Conservation (phyloP, 2,113 vertebrate species). For the Psittacara wagleri region DNA sequence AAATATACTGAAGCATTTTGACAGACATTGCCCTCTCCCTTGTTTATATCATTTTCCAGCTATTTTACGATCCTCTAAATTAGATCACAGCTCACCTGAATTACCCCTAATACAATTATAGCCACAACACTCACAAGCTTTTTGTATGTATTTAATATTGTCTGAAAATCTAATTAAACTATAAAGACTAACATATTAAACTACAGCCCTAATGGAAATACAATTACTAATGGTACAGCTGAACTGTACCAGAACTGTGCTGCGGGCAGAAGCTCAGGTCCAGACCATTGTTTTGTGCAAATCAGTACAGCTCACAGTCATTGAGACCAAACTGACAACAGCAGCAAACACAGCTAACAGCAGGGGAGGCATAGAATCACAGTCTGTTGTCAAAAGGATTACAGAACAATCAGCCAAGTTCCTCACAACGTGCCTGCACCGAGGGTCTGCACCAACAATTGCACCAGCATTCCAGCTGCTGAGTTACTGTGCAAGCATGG, state of each 20-base stretch:
- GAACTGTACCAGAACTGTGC: neutral
- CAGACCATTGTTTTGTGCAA: neutral
- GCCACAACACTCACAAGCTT: neutral
- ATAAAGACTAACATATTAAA: constrained; percentile 3
- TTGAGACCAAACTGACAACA: neutral
- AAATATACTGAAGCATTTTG: neutral
- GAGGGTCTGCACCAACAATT: neutral
- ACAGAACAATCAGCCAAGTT: neutral
- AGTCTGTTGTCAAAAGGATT: neutral
- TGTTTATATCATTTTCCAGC: neutral
- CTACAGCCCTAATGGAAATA: neutral
- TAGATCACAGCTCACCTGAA: constrained; percentile 14
- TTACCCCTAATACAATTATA: constrained; percentile 22
- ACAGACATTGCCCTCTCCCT: neutral
- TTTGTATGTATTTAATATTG: neutral
- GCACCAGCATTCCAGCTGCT: neutral
- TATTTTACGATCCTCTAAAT: constrained; percentile 17
- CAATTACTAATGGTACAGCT: neutral
- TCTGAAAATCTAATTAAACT: constrained; percentile 40
- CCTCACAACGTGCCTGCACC: neutral
- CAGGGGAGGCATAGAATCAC: neutral
- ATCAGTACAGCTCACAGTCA: neutral
- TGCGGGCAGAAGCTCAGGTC: neutral
- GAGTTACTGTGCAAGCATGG: rapidly evolving
- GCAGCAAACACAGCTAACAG: neutral